Conservation (phyloP, 2,113 vertebrate species). For the Gavialis gangeticus region DNA sequence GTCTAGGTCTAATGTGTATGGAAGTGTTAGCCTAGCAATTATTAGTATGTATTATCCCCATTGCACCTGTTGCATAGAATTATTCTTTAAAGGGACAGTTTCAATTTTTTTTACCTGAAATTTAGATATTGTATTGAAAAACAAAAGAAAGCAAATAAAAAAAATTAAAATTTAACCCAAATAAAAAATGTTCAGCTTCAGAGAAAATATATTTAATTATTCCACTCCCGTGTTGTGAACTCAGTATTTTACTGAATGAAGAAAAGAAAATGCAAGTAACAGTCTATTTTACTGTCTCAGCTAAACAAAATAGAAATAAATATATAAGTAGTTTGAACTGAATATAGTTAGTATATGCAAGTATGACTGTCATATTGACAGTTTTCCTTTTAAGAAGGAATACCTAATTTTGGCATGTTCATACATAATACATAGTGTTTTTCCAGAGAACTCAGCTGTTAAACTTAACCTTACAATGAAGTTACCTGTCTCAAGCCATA, state of each 20-base stretch:
- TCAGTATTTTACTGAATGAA: neutral
- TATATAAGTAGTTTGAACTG: neutral
- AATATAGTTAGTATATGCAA: no score
- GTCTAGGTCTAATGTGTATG: neutral
- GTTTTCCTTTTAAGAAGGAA: neutral
- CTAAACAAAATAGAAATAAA: neutral
- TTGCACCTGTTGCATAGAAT: neutral
- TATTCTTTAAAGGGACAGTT: neutral
- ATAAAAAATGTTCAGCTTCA: neutral
- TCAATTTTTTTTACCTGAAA: neutral
- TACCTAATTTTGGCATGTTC: neutral
- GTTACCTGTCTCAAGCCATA: neutral
- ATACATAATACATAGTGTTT: neutral
- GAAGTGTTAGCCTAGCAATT: neutral
- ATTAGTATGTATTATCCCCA: neutral
- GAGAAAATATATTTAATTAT: neutral
- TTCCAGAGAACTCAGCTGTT: neutral
- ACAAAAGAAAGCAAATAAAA: neutral
- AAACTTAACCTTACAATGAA: neutral
- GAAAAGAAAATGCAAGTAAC: neutral
- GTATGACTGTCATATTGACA: neutral
- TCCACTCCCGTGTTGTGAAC: neutral
- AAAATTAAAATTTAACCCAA: neutral
- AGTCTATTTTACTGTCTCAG: neutral
- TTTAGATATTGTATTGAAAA: neutral